Conservation (phyloP, 2,797 vertebrate genomes). For the Sarcoramphus papa region DNA sequence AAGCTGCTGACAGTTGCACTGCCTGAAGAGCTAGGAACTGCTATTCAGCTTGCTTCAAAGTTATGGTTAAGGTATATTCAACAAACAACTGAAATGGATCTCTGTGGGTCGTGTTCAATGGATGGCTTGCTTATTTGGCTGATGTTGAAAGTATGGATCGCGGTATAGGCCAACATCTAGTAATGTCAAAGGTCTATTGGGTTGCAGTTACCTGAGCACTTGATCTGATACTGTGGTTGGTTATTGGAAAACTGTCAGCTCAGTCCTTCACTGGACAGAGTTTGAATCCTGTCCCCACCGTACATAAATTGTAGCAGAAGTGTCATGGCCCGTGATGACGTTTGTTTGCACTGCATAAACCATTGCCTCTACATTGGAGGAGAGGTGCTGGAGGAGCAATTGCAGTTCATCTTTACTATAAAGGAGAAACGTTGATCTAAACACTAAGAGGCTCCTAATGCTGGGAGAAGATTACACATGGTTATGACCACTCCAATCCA, state of each 20-base stretch:
- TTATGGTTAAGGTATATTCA: background rate
- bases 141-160: background rate
- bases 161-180: background rate
- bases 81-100: background rate
- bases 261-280: background rate
- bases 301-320: background rate
- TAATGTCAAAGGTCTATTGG: background rate
- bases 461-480: background rate
- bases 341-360: background rate
- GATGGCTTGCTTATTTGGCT: background rate
- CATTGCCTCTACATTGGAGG: rapidly evolving
- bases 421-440: background rate
- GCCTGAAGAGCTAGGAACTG: background rate
- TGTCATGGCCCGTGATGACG: background rate
- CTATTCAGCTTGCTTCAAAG: background rate
- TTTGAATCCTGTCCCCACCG: background rate
- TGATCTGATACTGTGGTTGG: background rate
- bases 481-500: background rate
- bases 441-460: background rate
- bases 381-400: background rate
- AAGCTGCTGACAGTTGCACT: background rate
- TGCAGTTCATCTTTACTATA: background rate
- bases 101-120: background rate
- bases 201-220: background rate
- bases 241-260: background rate